These are phyloP conservation scores for Sprattus sprattus DNA, from an alignment of 2,113 vertebrate species.

Conservation along the genomic window DNA sequence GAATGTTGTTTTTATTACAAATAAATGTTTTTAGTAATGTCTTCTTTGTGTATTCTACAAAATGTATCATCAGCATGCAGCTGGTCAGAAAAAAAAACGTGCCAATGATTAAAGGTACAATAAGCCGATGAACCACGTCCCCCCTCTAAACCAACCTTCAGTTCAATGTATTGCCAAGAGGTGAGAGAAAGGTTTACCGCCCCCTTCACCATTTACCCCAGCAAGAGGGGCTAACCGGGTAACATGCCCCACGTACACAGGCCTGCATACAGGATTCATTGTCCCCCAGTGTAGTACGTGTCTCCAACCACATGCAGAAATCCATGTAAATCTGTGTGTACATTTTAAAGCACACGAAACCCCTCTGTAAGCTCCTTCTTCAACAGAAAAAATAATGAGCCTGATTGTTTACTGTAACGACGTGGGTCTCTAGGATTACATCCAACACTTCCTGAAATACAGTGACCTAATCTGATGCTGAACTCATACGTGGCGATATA, in stretches of 20 bases:
- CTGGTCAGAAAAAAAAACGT: neutral
- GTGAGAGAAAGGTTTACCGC: neutral
- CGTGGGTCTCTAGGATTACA: slow-evolving; percentile 16
- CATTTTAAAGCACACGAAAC: slow-evolving; percentile 27
- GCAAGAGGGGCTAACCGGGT: neutral
- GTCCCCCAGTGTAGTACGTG: slow-evolving; percentile 34
- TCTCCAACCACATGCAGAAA: slow-evolving; percentile 32
- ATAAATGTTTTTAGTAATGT: neutral
- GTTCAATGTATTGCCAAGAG: neutral
- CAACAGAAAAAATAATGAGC: slow-evolving; percentile 23
- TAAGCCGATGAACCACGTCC: neutral
- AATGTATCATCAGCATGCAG: neutral
- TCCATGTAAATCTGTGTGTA: slow-evolving; percentile 42
- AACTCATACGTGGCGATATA: neutral
- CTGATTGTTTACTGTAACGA: slow-evolving; percentile 30
- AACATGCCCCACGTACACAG: neutral
- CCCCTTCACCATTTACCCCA: neutral
- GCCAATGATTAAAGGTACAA: neutral
- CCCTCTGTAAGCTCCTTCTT: slow-evolving; percentile 30
- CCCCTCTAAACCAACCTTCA: neutral
- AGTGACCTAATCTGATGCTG: neutral
- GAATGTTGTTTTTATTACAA: neutral
- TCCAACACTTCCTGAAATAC: slow-evolving; percentile 8
- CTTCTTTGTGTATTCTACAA: neutral
- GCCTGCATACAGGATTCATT: slow-evolving; percentile 12